Evolutionary conservation across 2,888 invertebrate genomes (phyloP).

Genomic region (Ennomos erosarius): DNA sequence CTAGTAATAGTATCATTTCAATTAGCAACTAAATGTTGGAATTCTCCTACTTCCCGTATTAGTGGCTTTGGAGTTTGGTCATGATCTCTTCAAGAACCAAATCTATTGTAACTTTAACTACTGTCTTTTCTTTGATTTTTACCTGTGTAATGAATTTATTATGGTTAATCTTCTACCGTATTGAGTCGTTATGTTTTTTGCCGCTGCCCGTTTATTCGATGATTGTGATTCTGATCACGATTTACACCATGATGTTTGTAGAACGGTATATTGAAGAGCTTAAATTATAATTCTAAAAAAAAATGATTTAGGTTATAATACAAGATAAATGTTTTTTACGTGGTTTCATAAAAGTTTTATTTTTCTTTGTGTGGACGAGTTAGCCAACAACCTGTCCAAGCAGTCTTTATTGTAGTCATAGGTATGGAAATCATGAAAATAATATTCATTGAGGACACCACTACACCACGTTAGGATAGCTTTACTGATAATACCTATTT

Average conservation of each 20-base stretch:
- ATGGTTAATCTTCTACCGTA: conserved; percentile 49
- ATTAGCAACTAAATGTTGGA: background rate
- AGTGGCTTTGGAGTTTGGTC: conserved; percentile 21
- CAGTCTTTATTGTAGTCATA: too few relatives aligned
- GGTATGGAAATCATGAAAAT: too few relatives aligned
- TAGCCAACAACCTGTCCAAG: too few relatives aligned
- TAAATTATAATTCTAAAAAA: too few relatives aligned
- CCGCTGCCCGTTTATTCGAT: conserved; percentile 26
- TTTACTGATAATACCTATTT: too few relatives aligned
- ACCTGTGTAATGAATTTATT: conserved; percentile 66
- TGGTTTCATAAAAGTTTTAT: too few relatives aligned
- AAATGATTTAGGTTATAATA: too few relatives aligned
- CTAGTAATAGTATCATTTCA: too few relatives aligned
- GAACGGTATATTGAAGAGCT: background rate
- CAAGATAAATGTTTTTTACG: too few relatives aligned
- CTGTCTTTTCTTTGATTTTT: conserved; percentile 54
- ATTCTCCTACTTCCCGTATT: conserved; percentile 8
- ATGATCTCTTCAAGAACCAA: conserved; percentile 47
- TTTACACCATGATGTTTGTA: conserved; percentile 14
- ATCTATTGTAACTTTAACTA: conserved; percentile 45
- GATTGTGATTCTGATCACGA: conserved; percentile 25
- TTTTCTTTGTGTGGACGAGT: too few relatives aligned
- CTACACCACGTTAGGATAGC: too few relatives aligned
- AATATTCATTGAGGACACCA: too few relatives aligned
- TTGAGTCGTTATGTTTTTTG: conserved; percentile 35